Conservation (phyloP, 2,797 vertebrate genomes). For the Distichodus sexfasciatus region DNA sequence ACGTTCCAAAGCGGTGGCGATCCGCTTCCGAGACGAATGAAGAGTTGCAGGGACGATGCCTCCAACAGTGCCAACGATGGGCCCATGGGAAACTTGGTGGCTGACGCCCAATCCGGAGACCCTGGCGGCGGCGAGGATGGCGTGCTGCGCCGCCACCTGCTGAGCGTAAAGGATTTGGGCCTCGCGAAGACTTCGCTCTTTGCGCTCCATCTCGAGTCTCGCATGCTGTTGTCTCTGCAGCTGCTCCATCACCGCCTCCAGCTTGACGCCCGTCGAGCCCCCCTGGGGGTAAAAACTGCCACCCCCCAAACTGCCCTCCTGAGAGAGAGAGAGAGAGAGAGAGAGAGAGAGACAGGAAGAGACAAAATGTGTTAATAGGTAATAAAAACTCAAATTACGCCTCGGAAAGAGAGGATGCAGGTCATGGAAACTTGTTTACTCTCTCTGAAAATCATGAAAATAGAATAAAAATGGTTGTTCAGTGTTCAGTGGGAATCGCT, state of each 20-base stretch:
- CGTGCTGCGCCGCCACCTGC: slow-evolving; percentile 85
- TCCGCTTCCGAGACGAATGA: no score
- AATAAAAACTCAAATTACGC: slow-evolving; percentile 41
- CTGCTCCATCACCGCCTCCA: slow-evolving; percentile 91
- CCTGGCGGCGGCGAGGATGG: slow-evolving; percentile 79
- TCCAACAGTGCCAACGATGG: no score
- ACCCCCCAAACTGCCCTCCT: slow-evolving; percentile 70
- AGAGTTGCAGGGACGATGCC: no score
- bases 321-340: slow-evolving; percentile 57
- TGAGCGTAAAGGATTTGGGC: slow-evolving; percentile 86
- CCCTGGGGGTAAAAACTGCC: slow-evolving; percentile 75
- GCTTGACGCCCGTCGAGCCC: slow-evolving; percentile 83
- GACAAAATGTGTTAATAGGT: slow-evolving; percentile 43
- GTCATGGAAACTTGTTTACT: no score
- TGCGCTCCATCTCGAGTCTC: slow-evolving; percentile 84
- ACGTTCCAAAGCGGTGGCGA: slow-evolving; percentile 65
- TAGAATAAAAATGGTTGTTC: no score
- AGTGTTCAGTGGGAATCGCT: no score
- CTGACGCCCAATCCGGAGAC: slow-evolving; percentile 70
- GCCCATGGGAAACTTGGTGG: slow-evolving; percentile 59
- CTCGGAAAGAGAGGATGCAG: no score
- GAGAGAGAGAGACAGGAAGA: slow-evolving; percentile 46
- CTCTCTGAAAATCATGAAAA: no score
- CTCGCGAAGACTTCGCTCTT: slow-evolving; percentile 84
- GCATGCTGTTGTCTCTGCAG: slow-evolving; percentile 86